Conservation (phyloP, 2,113 vertebrate species). For the Numida meleagris region DNA sequence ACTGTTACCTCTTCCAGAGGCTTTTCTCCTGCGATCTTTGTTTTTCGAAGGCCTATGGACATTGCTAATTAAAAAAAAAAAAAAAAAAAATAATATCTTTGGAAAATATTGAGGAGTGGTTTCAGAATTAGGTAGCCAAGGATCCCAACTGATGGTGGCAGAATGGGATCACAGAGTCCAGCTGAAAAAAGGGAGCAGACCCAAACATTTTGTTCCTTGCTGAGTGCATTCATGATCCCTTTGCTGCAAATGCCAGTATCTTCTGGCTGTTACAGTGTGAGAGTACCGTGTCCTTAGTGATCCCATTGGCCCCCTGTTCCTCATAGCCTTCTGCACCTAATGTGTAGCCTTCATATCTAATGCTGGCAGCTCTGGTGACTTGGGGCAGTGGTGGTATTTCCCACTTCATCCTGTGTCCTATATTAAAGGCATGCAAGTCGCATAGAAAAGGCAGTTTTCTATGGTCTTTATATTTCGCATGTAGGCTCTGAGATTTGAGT, state of each 20-base stretch:
- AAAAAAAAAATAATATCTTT: background rate
- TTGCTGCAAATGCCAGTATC: background rate
- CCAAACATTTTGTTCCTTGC: background rate
- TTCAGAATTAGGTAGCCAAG: background rate
- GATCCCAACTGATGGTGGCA: background rate
- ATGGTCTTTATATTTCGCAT: rapidly evolving
- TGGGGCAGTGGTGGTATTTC: background rate
- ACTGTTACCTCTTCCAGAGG: background rate
- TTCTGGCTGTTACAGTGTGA: background rate
- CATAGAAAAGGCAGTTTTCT: background rate
- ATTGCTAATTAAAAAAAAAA: background rate
- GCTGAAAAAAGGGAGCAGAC: background rate
- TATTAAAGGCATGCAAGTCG: background rate
- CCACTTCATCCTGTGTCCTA: background rate
- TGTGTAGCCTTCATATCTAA: background rate
- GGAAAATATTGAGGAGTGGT: background rate
- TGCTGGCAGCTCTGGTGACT: rapidly evolving
- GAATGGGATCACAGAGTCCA: background rate
- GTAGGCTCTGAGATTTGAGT: background rate
- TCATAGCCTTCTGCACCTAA: background rate
- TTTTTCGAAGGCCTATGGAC: background rate
- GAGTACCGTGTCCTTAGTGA: background rate
- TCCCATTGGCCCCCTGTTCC: rapidly evolving
- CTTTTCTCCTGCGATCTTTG: background rate
- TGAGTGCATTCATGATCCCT: background rate